These are phyloP conservation scores for Altica lythri DNA, from an alignment of 2,888 invertebrate genomes.

Conservation along the genomic window DNA sequence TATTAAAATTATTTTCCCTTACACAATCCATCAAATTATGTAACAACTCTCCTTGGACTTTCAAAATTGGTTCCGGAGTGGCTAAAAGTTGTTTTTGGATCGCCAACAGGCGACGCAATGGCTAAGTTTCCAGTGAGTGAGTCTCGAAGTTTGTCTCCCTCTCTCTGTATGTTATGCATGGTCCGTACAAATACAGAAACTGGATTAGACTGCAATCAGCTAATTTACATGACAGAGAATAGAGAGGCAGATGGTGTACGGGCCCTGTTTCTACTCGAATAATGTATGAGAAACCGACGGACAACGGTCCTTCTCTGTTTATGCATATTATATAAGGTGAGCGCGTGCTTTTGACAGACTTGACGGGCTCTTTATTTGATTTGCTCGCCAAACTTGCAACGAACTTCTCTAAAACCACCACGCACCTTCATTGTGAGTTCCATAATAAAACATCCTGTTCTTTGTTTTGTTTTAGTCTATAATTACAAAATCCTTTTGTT, in stretches of 20 bases:
- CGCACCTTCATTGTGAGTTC: slow-evolving; percentile 32
- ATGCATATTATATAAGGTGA: slow-evolving; percentile 52
- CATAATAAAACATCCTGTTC: slow-evolving; percentile 27
- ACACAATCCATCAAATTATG: no score
- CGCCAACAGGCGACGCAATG: slow-evolving; percentile 15
- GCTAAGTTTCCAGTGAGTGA: slow-evolving; percentile 23
- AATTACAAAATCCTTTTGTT: slow-evolving; percentile 27
- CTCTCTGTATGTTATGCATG: slow-evolving; percentile 42
- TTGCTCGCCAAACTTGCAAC: slow-evolving; percentile 38
- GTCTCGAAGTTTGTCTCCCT: slow-evolving; percentile 1
- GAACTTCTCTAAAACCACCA: slow-evolving; percentile 32
- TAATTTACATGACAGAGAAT: slow-evolving; percentile 46
- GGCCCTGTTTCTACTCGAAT: slow-evolving; percentile 46
- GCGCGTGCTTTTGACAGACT: slow-evolving; percentile 49
- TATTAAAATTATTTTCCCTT: no score
- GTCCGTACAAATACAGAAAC: slow-evolving; percentile 46
- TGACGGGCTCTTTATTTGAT: slow-evolving; percentile 43
- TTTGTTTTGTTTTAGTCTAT: slow-evolving; percentile 27
- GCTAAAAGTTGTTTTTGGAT: slow-evolving; percentile 30
- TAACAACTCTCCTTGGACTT: slow-evolving; percentile 20
- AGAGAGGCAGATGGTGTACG: slow-evolving; percentile 41
- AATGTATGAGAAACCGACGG: slow-evolving; percentile 55
- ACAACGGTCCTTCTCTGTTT: slow-evolving; percentile 44
- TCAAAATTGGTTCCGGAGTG: slow-evolving; percentile 15
- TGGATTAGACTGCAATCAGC: slow-evolving; percentile 48